A percentile compares a stretch with the other conserved stretches of the same genome.
phyloP scores from a whole-genome alignment of 2,113 vertebrate species.

The Ursus arctos region DNA sequence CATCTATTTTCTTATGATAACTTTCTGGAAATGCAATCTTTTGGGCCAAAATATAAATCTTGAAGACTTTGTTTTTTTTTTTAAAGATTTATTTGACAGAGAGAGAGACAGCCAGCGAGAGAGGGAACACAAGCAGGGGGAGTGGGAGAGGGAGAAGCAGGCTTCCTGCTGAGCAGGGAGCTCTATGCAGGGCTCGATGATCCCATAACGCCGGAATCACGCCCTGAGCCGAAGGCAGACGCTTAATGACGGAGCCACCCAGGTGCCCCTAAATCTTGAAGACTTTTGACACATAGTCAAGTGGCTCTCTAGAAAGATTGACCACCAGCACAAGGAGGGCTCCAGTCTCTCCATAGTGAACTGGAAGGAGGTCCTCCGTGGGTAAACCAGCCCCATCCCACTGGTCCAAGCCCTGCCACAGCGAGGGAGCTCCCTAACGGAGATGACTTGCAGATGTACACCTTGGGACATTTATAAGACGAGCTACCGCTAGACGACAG shows the following conservation, averaged over 20 bases:
- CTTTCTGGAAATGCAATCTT: neutral
- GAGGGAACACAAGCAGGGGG: too few species aligned
- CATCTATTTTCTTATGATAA: neutral
- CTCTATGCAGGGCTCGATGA: too few species aligned
- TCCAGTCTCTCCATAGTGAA: accelerated
- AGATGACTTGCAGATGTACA: neutral
- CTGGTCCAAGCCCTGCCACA: neutral
- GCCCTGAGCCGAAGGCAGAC: too few species aligned
- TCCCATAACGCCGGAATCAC: too few species aligned
- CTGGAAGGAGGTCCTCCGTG: neutral
- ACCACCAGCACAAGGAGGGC: neutral
- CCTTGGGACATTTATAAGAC: neutral
- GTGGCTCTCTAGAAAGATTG: neutral
- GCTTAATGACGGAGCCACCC: too few species aligned
- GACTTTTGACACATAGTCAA: neutral
- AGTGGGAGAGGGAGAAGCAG: too few species aligned
- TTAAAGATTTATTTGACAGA: too few species aligned
- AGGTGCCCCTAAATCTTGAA: too few species aligned
- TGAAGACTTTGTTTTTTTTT: neutral
- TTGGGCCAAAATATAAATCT: neutral
- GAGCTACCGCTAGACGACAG: neutral
- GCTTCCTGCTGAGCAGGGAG: too few species aligned
- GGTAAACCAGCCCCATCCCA: neutral
- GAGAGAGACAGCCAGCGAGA: too few species aligned
- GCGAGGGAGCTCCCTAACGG: neutral